Evolutionary conservation across 2,113 vertebrate species (phyloP).

Genomic region (Cololabis saira): DNA sequence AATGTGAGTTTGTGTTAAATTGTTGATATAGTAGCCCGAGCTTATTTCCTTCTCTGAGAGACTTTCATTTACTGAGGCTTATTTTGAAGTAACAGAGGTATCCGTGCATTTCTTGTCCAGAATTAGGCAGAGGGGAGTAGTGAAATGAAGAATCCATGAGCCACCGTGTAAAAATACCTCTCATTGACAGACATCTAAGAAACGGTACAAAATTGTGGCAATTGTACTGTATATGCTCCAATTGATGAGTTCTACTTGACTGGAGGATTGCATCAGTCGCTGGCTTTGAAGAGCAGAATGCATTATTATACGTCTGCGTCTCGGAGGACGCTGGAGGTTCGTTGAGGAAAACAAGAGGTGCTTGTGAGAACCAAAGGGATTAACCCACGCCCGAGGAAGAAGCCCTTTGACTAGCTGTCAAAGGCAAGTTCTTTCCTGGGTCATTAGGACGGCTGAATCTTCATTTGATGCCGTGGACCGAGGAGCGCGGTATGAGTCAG

Average conservation of each 20-base stretch:
- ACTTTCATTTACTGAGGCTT: no score
- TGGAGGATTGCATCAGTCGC: conserved; percentile 11
- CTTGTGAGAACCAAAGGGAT: conserved; percentile 24
- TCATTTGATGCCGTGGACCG: conserved; percentile 52
- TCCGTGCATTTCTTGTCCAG: no score
- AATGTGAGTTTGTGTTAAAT: no score
- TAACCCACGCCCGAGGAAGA: conserved; percentile 35
- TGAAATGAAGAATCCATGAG: background rate
- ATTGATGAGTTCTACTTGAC: conserved; percentile 12
- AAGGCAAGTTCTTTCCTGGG: conserved; percentile 21
- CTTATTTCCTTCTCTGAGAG: no score
- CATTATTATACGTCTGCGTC: conserved; percentile 23
- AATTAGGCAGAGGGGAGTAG: background rate
- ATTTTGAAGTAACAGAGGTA: no score
- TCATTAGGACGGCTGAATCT: conserved; percentile 58
- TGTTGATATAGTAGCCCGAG: no score
- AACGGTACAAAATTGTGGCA: conserved; percentile 5
- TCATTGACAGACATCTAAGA: conserved; percentile 21
- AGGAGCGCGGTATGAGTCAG: conserved; percentile 31
- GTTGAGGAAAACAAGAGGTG: conserved; percentile 36
- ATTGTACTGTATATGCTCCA: conserved; percentile 1
- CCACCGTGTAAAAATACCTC: background rate
- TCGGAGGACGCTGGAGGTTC: conserved; percentile 20
- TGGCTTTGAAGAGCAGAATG: conserved; percentile 34
- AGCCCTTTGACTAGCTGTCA: conserved; percentile 41